A percentile compares a stretch with the other conserved stretches of the same genome.
phyloP scores from a whole-genome alignment of 2,113 vertebrate genomes.

The Coregonus clupeaformis region DNA sequence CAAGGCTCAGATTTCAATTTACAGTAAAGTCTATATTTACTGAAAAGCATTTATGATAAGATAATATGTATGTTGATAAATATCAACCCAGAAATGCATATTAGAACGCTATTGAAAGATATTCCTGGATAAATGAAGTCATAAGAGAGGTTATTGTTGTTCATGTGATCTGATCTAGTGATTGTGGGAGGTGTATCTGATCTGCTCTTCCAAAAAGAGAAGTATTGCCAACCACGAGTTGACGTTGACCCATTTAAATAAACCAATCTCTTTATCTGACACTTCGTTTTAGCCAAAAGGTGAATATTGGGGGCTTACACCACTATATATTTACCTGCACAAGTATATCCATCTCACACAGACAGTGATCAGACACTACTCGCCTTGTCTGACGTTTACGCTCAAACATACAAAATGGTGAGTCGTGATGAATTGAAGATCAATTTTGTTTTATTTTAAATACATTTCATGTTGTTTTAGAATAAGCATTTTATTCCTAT shows the following conservation, averaged over 20 bases:
- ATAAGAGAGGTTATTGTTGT: slow-evolving; percentile 51
- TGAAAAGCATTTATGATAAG: slow-evolving; percentile 1
- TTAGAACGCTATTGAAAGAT: slow-evolving; percentile 36
- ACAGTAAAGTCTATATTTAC: neutral
- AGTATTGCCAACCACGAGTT: slow-evolving; percentile 49
- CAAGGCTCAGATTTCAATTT: slow-evolving; percentile 10
- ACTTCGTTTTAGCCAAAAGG: slow-evolving; percentile 28
- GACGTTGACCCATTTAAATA: slow-evolving; percentile 71
- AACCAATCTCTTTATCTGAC: slow-evolving; percentile 35
- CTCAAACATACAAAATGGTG: slow-evolving; percentile 66
- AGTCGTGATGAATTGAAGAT: slow-evolving; percentile 40
- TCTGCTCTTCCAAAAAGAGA: slow-evolving; percentile 74
- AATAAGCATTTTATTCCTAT: slow-evolving; percentile 16
- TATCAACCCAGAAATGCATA: slow-evolving; percentile 66
- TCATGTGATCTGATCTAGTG: slow-evolving; percentile 60
- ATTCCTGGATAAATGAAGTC: slow-evolving; percentile 46
- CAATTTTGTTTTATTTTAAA: neutral
- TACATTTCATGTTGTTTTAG: neutral
- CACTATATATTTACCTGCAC: slow-evolving; percentile 53
- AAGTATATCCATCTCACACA: slow-evolving; percentile 36
- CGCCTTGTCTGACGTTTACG: slow-evolving; percentile 40
- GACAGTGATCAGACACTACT: slow-evolving; percentile 55
- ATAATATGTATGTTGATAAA: slow-evolving; percentile 10
- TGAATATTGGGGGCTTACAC: slow-evolving; percentile 55
- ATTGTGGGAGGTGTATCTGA: slow-evolving; percentile 53